Conservation (phyloP, 1,140 invertebrate species). For the Drosophila mayri region DNA sequence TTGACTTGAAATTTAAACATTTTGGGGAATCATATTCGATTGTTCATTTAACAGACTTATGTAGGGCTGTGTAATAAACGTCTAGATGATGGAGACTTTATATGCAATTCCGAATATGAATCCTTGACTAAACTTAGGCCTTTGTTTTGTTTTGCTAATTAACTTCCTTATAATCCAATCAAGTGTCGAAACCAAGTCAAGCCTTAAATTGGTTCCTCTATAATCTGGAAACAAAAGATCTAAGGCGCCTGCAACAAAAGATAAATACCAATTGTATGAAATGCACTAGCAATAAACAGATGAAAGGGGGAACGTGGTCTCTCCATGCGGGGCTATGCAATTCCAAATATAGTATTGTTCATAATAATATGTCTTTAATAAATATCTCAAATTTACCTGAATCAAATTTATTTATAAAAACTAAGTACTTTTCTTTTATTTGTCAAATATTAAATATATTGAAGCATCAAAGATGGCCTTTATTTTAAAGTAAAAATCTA, state of each 20-base stretch:
- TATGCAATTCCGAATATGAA: not conserved
- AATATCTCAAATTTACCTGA: not conserved
- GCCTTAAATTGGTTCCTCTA: not conserved
- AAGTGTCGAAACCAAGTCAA: not conserved
- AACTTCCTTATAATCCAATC: constrained; percentile 16
- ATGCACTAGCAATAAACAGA: not conserved
- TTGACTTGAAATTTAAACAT: too few species aligned
- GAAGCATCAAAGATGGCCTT: not conserved
- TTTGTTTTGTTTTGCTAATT: constrained; percentile 6
- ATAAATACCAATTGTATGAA: not conserved
- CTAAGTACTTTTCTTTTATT: not conserved
- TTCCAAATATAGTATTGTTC: too few species aligned
- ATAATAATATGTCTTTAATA: not conserved
- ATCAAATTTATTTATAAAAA: constrained; percentile 34
- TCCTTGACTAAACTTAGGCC: not conserved
- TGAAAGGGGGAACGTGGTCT: not conserved
- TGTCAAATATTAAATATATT: not conserved
- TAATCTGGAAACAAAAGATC: constrained; percentile 17
- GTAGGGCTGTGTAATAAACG: not conserved
- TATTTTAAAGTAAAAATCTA: not conserved
- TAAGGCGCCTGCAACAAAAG: constrained; percentile 1
- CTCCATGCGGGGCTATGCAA: not conserved
- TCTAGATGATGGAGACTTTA: not conserved
- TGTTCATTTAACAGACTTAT: too few species aligned
- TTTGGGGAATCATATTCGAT: too few species aligned